Base-by-base conservation (phyloP, 2,888 invertebrate species). In the Dryomyza anilis region DNA sequence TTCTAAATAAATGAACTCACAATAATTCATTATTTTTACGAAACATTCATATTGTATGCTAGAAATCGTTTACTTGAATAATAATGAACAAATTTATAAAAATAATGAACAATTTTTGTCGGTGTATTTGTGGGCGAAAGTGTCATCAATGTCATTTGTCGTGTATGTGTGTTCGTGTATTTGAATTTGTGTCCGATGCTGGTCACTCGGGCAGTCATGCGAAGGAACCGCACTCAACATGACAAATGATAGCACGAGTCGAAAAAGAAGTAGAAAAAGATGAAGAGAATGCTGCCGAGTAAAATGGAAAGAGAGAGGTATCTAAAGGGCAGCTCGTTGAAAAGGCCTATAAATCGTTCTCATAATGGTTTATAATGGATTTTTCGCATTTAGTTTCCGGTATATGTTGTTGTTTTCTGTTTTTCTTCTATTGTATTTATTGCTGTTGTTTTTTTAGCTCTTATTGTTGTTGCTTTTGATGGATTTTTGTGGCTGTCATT, bases 161-260 rank as follows among this genome's bases (percentile, higher is more conserved):
- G n/a, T n/a, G n/a, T n/a, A n/a, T n/a, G n/a, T n/a, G n/a, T n/a
- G n/a, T n/a, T n/a, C n/a, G n/a, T n/a, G n/a, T n/a, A n/a, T n/a
- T n/a, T n/a, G n/a, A n/a, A n/a, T n/a, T n/a, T n/a, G n/a, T n/a
- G 39, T 39, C 14, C 39, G 39, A 39, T 14, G 12, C 39, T 39
- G 39, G 39, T 74, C 71, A 71, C 69, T 72, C 63, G 67, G 56
- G n/a, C 39, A 63, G 14, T 43, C 21, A 14, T n/a, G n/a, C n/a
- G 39, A 7, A 23, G 16, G 36, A 19, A 14, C 25, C 57, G 0
- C 50, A 19, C 39, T 73, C 70, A 72, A 71, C 69, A 77, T 76
- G 78, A 76, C 77, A 76, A 76, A 76, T 75, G 76, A 76, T 74
- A 19, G 56, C 48, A n/a, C n/a, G n/a, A 39, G 43, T 36, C 46